These are phyloP conservation scores for Lepus europaeus DNA, from an alignment of 2,113 vertebrate genomes.

Conservation along the genomic window DNA sequence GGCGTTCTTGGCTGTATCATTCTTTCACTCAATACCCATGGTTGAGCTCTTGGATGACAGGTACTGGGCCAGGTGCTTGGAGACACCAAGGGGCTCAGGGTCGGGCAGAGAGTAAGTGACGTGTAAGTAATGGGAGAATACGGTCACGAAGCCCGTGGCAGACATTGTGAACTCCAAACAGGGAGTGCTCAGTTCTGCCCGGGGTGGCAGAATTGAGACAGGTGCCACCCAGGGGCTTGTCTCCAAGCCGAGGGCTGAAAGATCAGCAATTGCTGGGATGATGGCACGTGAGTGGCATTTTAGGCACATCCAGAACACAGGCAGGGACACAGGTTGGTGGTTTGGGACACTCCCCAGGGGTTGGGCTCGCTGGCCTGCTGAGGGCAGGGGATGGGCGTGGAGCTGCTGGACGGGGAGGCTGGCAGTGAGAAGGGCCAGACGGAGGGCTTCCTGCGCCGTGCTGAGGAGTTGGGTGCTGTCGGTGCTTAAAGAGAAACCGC, in stretches of 20 bases:
- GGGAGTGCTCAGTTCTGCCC: neutral
- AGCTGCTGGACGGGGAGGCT: neutral
- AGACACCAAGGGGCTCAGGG: neutral
- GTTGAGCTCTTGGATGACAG: neutral
- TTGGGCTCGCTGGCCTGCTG: neutral
- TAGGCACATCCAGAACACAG: neutral
- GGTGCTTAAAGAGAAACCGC: neutral
- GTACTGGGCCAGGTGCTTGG: neutral
- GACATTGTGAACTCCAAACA: rapidly evolving
- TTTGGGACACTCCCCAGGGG: neutral
- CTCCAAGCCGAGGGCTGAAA: neutral
- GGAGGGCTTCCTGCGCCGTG: rapidly evolving
- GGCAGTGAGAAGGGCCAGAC: neutral
- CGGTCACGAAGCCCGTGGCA: rapidly evolving
- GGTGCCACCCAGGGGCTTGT: neutral
- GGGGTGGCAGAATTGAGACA: neutral
- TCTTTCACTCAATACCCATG: neutral
- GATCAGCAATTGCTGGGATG: neutral
- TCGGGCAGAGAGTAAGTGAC: neutral
- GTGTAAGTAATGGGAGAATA: neutral
- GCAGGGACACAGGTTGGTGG: too few species aligned
- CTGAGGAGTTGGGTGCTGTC: too few species aligned
- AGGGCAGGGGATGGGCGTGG: neutral
- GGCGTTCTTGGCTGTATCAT: too few species aligned
- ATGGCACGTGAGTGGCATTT: neutral